A percentile compares a stretch with the other conserved stretches of the same genome.
Conservation (phyloP, 1,140 invertebrate species). For the Hestina assimilis region DNA sequence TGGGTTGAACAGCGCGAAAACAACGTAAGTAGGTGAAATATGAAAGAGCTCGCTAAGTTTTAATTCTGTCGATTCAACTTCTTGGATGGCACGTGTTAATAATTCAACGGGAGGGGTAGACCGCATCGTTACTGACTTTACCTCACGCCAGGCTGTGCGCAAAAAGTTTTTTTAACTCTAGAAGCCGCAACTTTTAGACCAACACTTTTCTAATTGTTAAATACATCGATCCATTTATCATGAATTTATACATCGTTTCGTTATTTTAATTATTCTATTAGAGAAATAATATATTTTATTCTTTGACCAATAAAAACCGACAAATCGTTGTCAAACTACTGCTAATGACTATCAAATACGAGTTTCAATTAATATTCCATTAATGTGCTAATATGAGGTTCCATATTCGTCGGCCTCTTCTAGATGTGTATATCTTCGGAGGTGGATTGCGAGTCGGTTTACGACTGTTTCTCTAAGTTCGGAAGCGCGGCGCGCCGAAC, state of each 20-base stretch:
- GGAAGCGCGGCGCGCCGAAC: constrained; percentile 7
- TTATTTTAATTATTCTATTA: too few species aligned
- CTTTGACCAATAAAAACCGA: too few species aligned
- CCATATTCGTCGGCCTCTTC: too few species aligned
- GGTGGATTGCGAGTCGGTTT: constrained; percentile 29
- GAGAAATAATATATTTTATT: too few species aligned
- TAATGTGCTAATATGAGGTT: too few species aligned
- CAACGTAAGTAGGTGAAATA: constrained; percentile 65
- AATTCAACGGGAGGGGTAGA: constrained; percentile 54
- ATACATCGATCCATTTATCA: too few species aligned
- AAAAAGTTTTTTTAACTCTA: too few species aligned
- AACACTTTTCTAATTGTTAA: too few species aligned
- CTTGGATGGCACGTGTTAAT: constrained; percentile 67
- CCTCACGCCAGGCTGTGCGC: constrained; percentile 1
- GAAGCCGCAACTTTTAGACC: not conserved
- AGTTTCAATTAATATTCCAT: too few species aligned
- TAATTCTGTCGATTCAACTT: constrained; percentile 73
- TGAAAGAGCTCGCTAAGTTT: constrained; percentile 67
- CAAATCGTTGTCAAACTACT: too few species aligned
- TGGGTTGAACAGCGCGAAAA: constrained; percentile 40
- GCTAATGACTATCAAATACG: too few species aligned
- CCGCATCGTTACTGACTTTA: constrained; percentile 54
- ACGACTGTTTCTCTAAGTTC: constrained; percentile 42
- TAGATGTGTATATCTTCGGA: not conserved
- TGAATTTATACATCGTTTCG: too few species aligned